Percentiles rank a stretch among this genome's conserved stretches.
These are phyloP conservation scores for Peromyscus californicus DNA, from an alignment of 2,113 vertebrate species.

Conservation along the genomic window DNA sequence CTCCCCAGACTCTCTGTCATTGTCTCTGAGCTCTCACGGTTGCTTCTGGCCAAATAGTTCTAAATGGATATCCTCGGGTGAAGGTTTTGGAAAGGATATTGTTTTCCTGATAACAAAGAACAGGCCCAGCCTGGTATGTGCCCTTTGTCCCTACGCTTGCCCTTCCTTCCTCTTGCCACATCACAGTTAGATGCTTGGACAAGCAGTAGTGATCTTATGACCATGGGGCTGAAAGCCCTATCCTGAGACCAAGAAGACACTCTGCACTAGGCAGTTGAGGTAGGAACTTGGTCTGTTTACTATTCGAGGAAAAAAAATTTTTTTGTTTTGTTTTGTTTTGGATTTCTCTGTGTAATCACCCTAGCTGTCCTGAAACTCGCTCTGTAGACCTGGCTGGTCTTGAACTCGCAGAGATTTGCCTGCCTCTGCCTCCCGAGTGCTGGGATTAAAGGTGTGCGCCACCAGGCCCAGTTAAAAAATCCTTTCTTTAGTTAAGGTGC, in stretches of 20 bases:
- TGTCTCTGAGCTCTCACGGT: not conserved
- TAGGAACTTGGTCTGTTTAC: not conserved
- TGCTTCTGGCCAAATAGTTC: not conserved
- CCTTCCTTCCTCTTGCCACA: not conserved
- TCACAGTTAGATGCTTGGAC: not conserved
- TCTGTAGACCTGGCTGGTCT: no score
- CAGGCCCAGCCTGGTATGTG: not conserved
- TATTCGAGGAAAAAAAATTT: not conserved
- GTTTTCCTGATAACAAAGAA: conserved; percentile 25
- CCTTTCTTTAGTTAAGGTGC: conserved; percentile 19
- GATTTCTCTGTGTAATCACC: not conserved
- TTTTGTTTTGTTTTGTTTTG: not conserved
- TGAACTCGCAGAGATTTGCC: not conserved
- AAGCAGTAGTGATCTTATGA: not conserved
- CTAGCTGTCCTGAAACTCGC: not conserved
- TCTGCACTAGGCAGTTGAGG: not conserved
- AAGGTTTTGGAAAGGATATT: not conserved
- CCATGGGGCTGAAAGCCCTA: not conserved
- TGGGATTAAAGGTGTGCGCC: not conserved
- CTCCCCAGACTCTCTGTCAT: not conserved
- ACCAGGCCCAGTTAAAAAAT: not conserved
- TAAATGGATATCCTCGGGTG: not conserved
- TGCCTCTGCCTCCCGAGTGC: not conserved
- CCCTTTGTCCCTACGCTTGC: not conserved
- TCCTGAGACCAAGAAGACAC: not conserved